Evolutionary conservation across 2,113 vertebrate species (phyloP), one percentile per base, ranked within the genome.

Genomic region (Ellobius talpinus): DNA sequence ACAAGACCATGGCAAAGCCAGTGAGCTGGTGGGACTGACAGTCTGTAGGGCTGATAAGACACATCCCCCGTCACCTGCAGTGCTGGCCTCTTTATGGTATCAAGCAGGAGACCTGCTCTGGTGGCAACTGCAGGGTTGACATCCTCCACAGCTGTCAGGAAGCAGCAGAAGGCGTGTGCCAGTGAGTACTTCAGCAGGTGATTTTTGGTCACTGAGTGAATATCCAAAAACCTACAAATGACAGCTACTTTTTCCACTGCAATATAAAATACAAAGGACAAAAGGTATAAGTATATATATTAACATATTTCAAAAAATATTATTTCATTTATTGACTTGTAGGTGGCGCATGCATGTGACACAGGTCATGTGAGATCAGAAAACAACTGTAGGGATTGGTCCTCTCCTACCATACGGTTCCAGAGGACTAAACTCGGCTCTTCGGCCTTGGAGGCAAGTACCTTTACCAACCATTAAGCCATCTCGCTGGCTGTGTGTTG

Each of bases 61-160:
- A 39, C 33, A 68, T 31, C 26, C 31, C 47, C 39, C n/a, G 79
- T 96, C 97, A 99, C 99, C 99, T 99, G 99, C 94, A 99, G 97
- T 0, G 99, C 99, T 24, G 99, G 99, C 78, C 99, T 99, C 98
- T 99, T 99, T 97, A 99, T 99, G 95, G 99, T 99, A 97, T 99
- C 99, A 70, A 99, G 99, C 91, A 99, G 98, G 9, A 99, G 99
- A 24, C 99, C 98, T 13, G 99, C 99, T 97, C 99, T 99, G 65
- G 99, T 99, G 89, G 99, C 99, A 97, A 99, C 99, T 2, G 99
- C 99, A 0, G 99, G 99, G 97, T 99, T 99, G 47, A 99, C 99
- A n/a, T 99, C 99, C 97, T 99, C 99, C 96, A 99, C 99, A 3
- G 99, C 99, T 14, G 99, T 99, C 98, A 99, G 98, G 95, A 99